A percentile compares a stretch with the other conserved stretches of the same genome.
Evolutionary conservation across 2,797 vertebrate genomes (phyloP).

Genomic region (Todus mexicanus): DNA sequence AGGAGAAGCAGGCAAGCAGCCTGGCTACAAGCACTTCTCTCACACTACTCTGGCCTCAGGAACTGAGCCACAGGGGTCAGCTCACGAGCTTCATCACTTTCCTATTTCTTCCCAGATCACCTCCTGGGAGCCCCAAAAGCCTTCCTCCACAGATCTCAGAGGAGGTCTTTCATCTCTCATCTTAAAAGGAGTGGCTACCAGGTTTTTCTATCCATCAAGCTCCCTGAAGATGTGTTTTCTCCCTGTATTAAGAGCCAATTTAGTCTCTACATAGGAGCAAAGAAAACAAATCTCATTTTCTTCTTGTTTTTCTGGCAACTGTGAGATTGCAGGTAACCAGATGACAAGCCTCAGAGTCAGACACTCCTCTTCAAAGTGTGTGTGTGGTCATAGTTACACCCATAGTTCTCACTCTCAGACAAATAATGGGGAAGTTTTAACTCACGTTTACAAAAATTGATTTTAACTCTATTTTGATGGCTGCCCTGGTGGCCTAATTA

Average conservation of each 20-base stretch:
- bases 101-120: background rate
- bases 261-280: background rate
- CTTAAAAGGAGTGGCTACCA: background rate
- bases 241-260: background rate
- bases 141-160: background rate
- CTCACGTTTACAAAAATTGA: background rate
- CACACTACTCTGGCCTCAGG: accelerated
- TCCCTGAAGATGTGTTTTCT: background rate
- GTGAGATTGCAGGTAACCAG: background rate
- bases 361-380: background rate
- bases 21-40: background rate
- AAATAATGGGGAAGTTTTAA: background rate
- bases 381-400: background rate
- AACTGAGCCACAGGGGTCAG: background rate
- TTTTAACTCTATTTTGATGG: background rate
- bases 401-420: background rate
- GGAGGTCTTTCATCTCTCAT: background rate
- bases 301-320: background rate
- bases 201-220: background rate
- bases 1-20: background rate
- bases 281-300: background rate
- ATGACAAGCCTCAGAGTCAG: background rate
- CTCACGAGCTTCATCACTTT: background rate
- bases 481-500: background rate
- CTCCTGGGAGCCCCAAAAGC: background rate